phyloP scores from a whole-genome alignment of 2,888 invertebrate genomes.

The Phyllotreta striolata region DNA sequence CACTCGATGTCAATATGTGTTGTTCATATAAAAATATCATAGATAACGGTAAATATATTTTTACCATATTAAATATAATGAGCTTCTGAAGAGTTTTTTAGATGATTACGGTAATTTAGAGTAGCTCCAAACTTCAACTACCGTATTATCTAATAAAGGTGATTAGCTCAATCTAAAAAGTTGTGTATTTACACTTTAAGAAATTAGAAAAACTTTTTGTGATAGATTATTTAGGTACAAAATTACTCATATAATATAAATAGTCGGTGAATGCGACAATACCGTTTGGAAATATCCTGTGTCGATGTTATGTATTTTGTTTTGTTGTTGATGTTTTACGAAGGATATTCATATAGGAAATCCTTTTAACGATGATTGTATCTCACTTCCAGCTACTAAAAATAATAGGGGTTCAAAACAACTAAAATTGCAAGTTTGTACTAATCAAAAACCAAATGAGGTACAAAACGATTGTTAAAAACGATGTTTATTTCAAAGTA shows the following conservation, averaged over 20 bases:
- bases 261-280: slow-evolving; percentile 52
- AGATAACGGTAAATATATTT: slow-evolving; percentile 27
- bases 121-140: neutral
- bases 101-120: neutral
- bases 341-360: slow-evolving; percentile 5
- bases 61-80: slow-evolving; percentile 23
- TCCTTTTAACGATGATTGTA: neutral
- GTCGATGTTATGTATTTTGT: slow-evolving; percentile 5
- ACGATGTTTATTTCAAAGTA: too few species aligned
- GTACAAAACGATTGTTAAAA: too few species aligned
- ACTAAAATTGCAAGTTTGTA: too few species aligned
- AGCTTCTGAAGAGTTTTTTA: slow-evolving; percentile 13
- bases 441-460: too few species aligned
- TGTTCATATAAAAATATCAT: slow-evolving; percentile 35
- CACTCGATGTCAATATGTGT: slow-evolving; percentile 40
- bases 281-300: slow-evolving; percentile 38
- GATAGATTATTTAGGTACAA: slow-evolving; percentile 41
- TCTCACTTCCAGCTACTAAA: too few species aligned
- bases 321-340: slow-evolving; percentile 4
- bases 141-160: slow-evolving; percentile 3
- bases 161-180: slow-evolving; percentile 3
- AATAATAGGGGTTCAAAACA: too few species aligned
- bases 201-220: slow-evolving; percentile 35
- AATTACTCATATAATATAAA: slow-evolving; percentile 1
- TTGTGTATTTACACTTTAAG: slow-evolving; percentile 9